Percentiles rank a stretch among this genome's conserved stretches.
phyloP scores from a whole-genome alignment of 2,797 vertebrate genomes.

The Tympanoctomys barrerae region DNA sequence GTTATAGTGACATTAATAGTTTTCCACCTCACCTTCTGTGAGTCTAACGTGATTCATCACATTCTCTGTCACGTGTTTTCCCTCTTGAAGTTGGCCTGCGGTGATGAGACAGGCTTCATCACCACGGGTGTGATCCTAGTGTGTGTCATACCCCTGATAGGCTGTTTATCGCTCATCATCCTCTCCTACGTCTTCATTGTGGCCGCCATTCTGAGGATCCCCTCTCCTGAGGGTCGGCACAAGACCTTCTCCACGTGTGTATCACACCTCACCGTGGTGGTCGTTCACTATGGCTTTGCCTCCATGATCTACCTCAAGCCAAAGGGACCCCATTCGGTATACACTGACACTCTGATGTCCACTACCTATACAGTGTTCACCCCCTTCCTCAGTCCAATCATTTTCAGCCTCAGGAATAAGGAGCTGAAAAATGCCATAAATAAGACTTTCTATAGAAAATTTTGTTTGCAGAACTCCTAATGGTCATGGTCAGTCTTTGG shows the following conservation, averaged over 20 bases:
- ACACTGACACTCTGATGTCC: background rate
- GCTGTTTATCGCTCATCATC: background rate
- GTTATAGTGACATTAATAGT: background rate
- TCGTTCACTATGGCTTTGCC: constrained; percentile 65
- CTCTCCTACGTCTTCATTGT: constrained; percentile 71
- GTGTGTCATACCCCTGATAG: background rate
- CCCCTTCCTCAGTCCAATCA: constrained; percentile 69
- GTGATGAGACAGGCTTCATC: background rate
- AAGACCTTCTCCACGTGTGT: constrained; percentile 71
- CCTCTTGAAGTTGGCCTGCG: constrained; percentile 62
- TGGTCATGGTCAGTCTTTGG: background rate
- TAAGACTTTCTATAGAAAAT: background rate
- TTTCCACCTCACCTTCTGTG: constrained; percentile 55
- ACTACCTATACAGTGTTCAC: constrained; percentile 49
- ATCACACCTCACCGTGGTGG: constrained; percentile 68
- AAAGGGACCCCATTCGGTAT: background rate
- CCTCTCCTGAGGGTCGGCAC: constrained; percentile 13
- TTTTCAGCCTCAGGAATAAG: constrained; percentile 72
- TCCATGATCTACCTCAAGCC: constrained; percentile 62
- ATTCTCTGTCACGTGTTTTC: constrained; percentile 51
- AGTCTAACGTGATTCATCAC: constrained; percentile 27
- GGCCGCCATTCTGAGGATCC: constrained; percentile 48
- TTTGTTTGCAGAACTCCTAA: background rate
- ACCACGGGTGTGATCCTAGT: background rate
- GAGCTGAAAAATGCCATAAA: constrained; percentile 53